phyloP scores from a whole-genome alignment of 1,140 invertebrate genomes.

The Diorhabda sublineata region DNA sequence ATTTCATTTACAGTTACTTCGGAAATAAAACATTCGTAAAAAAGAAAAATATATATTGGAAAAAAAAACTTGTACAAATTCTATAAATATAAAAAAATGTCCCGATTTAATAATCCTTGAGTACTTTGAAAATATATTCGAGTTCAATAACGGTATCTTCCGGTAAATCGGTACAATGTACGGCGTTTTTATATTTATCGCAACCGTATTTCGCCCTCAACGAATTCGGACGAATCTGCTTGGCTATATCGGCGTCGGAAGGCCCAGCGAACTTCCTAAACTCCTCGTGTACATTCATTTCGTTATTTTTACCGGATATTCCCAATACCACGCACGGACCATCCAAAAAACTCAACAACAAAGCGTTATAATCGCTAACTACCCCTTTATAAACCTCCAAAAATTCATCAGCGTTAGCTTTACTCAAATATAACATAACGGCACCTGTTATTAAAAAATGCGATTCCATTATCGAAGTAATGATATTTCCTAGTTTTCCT shows the following conservation, averaged over 20 bases:
- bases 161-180: conserved; percentile 89
- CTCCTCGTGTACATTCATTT: conserved; percentile 59
- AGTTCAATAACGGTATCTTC: conserved; percentile 83
- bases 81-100: not conserved
- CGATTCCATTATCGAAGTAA: conserved; percentile 68
- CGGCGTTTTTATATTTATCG: conserved; percentile 79
- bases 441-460: conserved; percentile 76
- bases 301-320: conserved; percentile 61
- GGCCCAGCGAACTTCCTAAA: conserved; percentile 86
- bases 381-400: conserved; percentile 92
- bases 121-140: conserved; percentile 75
- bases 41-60: not conserved
- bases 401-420: conserved; percentile 83
- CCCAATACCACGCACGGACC: conserved; percentile 85
- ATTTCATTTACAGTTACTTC: too few relatives aligned
- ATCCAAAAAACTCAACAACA: conserved; percentile 47
- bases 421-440: conserved; percentile 73
- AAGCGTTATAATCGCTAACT: conserved; percentile 70
- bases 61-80: not conserved
- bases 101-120: conserved; percentile 17
- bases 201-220: conserved; percentile 80
- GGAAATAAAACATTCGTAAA: too few relatives aligned
- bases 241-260: conserved; percentile 81
- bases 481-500: conserved; percentile 65
- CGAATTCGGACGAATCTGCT: conserved; percentile 75